Evolutionary conservation across 2,113 vertebrate genomes (phyloP).

Genomic region (Anthoscopus minutus): DNA sequence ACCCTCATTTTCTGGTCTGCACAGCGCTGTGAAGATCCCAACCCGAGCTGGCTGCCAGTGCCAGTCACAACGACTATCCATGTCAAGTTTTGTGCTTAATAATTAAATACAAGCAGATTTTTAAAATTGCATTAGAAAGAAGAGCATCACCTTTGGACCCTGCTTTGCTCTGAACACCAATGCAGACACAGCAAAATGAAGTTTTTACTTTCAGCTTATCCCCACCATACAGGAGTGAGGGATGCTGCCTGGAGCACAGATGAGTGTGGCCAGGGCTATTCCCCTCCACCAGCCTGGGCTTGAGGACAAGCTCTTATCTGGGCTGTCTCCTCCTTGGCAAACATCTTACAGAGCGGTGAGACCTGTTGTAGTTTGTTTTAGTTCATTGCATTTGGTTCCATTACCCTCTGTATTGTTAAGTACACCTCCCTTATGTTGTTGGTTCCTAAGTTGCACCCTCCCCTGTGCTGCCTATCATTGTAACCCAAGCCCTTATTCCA

Average conservation of each 20-base stretch:
- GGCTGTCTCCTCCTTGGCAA: background rate
- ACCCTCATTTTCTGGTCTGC: background rate
- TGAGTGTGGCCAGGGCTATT: background rate
- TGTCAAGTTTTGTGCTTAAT: background rate
- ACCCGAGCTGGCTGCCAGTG: background rate
- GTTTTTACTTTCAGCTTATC: background rate
- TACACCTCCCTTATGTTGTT: too few species aligned
- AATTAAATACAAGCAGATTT: background rate
- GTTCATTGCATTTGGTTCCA: too few species aligned
- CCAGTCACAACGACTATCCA: background rate
- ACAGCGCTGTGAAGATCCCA: background rate
- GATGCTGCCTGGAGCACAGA: background rate
- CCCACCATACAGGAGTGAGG: background rate
- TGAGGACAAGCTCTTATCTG: background rate
- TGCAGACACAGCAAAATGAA: background rate
- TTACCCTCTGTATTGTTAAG: too few species aligned
- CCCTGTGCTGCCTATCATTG: too few species aligned
- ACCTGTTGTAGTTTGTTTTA: too few species aligned
- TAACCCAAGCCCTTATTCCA: too few species aligned
- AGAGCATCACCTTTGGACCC: background rate
- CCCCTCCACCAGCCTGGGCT: background rate
- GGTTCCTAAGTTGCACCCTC: too few species aligned
- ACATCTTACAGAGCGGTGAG: fast-evolving
- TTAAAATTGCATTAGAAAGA: background rate
- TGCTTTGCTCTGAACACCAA: background rate